Evolutionary conservation across 2,113 vertebrate species (phyloP).

Genomic region (Puntigrus tetrazona): DNA sequence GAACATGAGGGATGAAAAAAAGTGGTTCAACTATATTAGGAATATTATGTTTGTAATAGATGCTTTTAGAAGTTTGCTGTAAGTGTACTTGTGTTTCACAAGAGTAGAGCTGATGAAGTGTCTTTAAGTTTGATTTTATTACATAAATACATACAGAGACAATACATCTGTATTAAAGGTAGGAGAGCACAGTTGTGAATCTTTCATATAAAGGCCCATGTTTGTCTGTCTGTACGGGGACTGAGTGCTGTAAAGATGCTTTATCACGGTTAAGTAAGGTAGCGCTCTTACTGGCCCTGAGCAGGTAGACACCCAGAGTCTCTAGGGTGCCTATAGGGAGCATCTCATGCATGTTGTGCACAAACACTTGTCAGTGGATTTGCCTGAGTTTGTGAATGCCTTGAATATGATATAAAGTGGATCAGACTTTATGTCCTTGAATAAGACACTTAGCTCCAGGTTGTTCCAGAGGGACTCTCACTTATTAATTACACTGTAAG

Average conservation of each 20-base stretch:
- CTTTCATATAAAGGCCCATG: background rate
- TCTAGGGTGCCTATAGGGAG: background rate
- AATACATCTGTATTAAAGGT: too few species aligned
- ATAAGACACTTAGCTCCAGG: background rate
- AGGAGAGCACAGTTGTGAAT: background rate
- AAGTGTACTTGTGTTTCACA: background rate
- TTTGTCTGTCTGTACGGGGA: background rate
- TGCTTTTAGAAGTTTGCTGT: background rate
- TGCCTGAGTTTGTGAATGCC: background rate
- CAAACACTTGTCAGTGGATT: background rate
- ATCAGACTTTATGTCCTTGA: constrained; percentile 9
- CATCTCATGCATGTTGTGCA: background rate
- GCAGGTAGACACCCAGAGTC: too few species aligned
- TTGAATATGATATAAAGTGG: background rate
- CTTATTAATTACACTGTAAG: background rate
- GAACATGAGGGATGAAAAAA: too few species aligned
- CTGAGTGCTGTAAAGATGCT: background rate
- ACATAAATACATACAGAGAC: too few species aligned
- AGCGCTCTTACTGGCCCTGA: background rate
- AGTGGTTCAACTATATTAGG: too few species aligned
- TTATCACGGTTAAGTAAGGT: background rate
- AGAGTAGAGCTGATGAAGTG: background rate
- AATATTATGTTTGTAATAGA: background rate
- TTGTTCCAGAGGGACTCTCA: background rate
- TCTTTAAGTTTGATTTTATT: too few species aligned